These are phyloP conservation scores for Dipodomys spectabilis DNA, from an alignment of 2,113 vertebrate species.

Conservation along the genomic window DNA sequence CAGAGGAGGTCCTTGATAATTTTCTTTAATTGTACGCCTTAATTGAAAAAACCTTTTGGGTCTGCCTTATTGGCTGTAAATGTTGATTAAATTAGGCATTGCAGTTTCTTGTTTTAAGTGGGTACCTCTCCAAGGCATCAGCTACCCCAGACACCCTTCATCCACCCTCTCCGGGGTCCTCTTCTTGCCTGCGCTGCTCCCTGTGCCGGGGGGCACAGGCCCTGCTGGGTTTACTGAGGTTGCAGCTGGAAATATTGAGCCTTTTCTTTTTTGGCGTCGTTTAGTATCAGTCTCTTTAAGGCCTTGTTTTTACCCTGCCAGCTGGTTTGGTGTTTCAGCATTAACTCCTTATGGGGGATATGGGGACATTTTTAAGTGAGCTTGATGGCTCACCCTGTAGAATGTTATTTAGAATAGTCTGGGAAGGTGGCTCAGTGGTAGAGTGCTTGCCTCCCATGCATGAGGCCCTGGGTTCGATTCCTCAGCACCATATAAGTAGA, in stretches of 20 bases:
- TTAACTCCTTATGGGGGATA: not conserved
- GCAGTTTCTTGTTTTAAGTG: not conserved
- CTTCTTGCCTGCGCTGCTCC: not conserved
- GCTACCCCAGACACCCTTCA: not conserved
- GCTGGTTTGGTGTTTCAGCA: not conserved
- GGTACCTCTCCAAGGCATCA: not conserved
- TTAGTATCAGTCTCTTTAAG: not conserved
- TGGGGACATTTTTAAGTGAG: not conserved
- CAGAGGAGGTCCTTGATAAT: slow-evolving; percentile 68
- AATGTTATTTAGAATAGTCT: not conserved
- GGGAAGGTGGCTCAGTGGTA: too few species aligned
- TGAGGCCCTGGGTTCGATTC: too few species aligned
- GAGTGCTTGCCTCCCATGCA: too few species aligned
- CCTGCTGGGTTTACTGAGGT: not conserved
- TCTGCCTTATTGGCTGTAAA: slow-evolving; percentile 7
- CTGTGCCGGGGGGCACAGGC: not conserved
- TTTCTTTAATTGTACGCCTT: slow-evolving; percentile 71
- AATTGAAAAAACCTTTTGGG: slow-evolving; percentile 72
- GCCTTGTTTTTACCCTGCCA: not conserved
- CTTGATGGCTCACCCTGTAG: too few species aligned
- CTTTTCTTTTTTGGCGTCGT: not conserved
- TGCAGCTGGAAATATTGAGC: not conserved
- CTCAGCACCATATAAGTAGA: too few species aligned
- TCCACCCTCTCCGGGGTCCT: not conserved
- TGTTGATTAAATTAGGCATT: slow-evolving; percentile 60